Conservation (phyloP, 2,888 invertebrate genomes). For the Phalera bucephala region DNA sequence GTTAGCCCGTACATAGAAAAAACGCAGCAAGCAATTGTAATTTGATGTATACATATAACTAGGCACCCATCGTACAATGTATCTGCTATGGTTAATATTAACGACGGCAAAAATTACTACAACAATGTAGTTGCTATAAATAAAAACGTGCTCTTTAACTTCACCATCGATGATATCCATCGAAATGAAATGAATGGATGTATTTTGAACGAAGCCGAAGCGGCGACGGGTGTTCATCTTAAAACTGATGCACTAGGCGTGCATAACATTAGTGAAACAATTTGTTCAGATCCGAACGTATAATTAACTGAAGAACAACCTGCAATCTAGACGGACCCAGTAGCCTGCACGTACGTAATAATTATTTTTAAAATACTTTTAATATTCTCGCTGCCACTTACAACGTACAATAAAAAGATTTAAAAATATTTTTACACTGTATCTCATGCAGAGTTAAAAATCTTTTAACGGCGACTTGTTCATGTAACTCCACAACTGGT, state of each 20-base stretch:
- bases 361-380: constrained; percentile 57
- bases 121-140: no score
- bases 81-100: constrained; percentile 2
- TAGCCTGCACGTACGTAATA: constrained; percentile 54
- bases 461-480: no score
- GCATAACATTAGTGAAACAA: constrained; percentile 54
- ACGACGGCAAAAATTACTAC: no score
- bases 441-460: background rate
- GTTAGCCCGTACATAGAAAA: no score
- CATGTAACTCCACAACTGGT: no score
- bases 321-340: constrained; percentile 53
- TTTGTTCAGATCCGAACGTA: constrained; percentile 53
- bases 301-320: constrained; percentile 56
- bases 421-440: constrained; percentile 4
- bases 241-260: constrained; percentile 44
- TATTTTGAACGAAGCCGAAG: constrained; percentile 2
- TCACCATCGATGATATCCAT: constrained; percentile 20
- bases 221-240: constrained; percentile 3
- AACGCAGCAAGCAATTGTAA: no score
- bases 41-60: no score
- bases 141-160: background rate
- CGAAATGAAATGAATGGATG: constrained; percentile 19
- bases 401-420: constrained; percentile 6
- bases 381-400: constrained; percentile 40
- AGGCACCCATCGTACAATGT: no score